Conservation (phyloP, 2,113 vertebrate genomes). For the Limanda limanda region DNA sequence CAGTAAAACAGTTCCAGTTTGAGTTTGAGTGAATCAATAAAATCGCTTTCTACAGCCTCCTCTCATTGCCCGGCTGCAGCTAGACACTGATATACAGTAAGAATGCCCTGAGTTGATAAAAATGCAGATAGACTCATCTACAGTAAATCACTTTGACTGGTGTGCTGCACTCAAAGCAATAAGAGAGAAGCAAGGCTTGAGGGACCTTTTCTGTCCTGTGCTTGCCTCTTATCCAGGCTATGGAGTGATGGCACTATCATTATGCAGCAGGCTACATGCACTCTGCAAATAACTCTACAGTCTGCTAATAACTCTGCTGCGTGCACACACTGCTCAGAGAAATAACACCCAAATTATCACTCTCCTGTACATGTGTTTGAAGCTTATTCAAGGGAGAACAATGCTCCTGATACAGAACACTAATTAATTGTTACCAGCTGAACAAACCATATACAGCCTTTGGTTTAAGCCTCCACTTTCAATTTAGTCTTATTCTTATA, state of each 20-base stretch:
- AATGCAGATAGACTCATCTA: constrained; percentile 4
- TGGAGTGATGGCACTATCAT: constrained; percentile 7
- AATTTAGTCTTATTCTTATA: background rate
- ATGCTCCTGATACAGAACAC: background rate
- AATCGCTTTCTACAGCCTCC: constrained; percentile 9
- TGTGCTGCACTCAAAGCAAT: constrained; percentile 15
- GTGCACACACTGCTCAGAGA: background rate
- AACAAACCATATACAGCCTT: background rate
- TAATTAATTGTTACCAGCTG: constrained; percentile 4
- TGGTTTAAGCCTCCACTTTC: background rate
- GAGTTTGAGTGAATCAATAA: constrained; percentile 33
- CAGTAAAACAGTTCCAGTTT: constrained; percentile 2
- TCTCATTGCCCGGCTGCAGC: background rate
- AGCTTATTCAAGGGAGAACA: constrained; percentile 8
- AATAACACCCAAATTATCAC: background rate
- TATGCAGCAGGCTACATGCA: constrained; percentile 1
- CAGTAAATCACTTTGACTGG: background rate
- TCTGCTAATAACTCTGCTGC: background rate
- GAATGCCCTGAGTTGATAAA: constrained; percentile 14
- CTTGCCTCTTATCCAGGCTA: constrained; percentile 9
- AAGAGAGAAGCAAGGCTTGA: constrained; percentile 6
- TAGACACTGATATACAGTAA: background rate
- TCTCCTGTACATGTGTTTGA: constrained; percentile 11
- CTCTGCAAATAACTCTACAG: constrained; percentile 5
- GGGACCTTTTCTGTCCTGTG: constrained; percentile 9